Conservation (phyloP, 2,113 vertebrate genomes). For the Eretmochelys imbricata region DNA sequence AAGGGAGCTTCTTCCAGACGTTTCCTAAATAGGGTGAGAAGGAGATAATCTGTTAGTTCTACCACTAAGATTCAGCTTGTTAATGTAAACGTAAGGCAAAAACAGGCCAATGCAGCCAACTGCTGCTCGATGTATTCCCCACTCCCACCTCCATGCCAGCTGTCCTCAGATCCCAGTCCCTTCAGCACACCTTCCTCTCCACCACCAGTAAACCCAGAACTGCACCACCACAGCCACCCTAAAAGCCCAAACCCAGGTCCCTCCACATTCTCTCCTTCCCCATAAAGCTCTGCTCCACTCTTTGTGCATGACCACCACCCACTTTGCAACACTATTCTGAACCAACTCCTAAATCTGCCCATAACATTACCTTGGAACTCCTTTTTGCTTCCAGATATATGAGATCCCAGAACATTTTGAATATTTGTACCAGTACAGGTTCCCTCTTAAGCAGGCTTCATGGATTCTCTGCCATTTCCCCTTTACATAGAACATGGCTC, state of each 20-base stretch:
- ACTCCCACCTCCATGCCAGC: neutral
- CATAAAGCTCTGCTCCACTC: neutral
- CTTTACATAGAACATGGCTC: neutral
- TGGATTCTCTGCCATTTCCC: neutral
- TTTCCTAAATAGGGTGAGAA: conserved; percentile 76
- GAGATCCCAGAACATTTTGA: neutral
- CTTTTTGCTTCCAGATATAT: neutral
- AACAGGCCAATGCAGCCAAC: neutral
- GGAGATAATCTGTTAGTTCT: neutral
- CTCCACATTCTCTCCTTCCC: neutral
- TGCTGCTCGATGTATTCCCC: neutral
- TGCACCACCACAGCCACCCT: neutral
- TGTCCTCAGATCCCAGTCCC: neutral
- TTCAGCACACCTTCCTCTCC: neutral
- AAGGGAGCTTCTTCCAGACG: conserved; percentile 91
- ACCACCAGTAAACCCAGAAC: neutral
- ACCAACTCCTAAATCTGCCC: neutral
- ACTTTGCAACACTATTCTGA: neutral
- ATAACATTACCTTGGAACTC: neutral
- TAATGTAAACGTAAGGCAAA: neutral
- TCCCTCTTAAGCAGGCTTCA: neutral
- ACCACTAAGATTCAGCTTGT: neutral
- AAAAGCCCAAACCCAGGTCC: neutral
- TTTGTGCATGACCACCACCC: neutral
- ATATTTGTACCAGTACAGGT: neutral